Evolutionary conservation across 2,797 vertebrate species (phyloP).

Genomic region (Sternotherus odoratus): DNA sequence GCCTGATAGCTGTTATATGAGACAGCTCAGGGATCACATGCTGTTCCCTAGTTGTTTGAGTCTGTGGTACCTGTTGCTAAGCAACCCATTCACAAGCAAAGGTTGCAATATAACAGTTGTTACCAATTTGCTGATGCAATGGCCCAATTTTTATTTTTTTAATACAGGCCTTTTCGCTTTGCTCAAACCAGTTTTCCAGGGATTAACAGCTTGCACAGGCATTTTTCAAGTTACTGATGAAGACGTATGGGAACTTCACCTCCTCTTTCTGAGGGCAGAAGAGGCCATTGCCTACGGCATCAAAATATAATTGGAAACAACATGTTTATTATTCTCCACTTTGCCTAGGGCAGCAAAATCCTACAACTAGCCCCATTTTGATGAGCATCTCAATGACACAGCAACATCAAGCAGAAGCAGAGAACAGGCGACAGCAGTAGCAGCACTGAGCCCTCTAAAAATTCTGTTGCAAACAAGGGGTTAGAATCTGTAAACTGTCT

Average conservation of each 20-base stretch:
- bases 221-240: neutral
- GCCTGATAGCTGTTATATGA: neutral
- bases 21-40: neutral
- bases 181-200: neutral
- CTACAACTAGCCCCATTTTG: neutral
- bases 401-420: neutral
- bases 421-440: neutral
- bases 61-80: neutral
- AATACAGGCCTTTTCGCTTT: neutral
- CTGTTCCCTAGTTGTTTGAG: neutral
- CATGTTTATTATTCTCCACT: neutral
- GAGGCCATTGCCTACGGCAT: neutral
- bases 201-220: neutral
- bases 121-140: neutral
- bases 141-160: neutral
- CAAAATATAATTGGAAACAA: neutral
- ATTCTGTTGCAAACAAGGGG: neutral
- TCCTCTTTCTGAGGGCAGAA: neutral
- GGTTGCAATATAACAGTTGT: neutral
- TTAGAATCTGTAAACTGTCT: neutral
- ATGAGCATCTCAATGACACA: neutral
- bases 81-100: neutral
- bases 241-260: neutral
- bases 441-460: neutral
- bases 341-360: neutral